Conservation (phyloP, 1,140 invertebrate genomes). For the Lethocerus indicus region DNA sequence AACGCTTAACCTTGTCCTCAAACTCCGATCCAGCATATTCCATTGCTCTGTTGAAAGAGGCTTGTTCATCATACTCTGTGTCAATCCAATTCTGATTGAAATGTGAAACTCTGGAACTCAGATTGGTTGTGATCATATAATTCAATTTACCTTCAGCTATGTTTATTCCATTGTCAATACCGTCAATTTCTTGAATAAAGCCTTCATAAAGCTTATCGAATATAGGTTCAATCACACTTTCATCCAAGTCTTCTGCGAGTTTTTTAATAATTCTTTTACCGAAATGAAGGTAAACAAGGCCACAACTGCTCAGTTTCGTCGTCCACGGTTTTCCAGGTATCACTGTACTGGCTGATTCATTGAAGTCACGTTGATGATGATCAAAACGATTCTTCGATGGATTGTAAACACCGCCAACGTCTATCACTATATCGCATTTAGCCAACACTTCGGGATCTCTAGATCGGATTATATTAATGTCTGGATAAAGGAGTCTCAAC, state of each 20-base stretch:
- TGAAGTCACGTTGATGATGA: conserved; percentile 81
- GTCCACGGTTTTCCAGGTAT: conserved; percentile 31
- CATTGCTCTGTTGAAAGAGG: conserved; percentile 58
- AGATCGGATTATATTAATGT: conserved; percentile 67
- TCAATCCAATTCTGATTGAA: conserved; percentile 84
- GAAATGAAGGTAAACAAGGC: conserved; percentile 83
- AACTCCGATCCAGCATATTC: conserved; percentile 69
- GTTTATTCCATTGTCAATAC: conserved; percentile 85
- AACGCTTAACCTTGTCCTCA: conserved; percentile 46
- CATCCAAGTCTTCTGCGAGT: conserved; percentile 29
- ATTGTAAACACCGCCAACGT: conserved; percentile 87
- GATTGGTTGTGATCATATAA: conserved; percentile 56
- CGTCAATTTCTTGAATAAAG: conserved; percentile 90
- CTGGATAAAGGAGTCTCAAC: conserved; percentile 65
- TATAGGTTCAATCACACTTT: conserved; percentile 26
- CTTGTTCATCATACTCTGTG: conserved; percentile 28
- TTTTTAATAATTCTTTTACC: conserved; percentile 60
- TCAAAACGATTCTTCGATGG: conserved; percentile 64
- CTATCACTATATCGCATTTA: conserved; percentile 86
- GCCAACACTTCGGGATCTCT: conserved; percentile 46
- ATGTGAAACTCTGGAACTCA: conserved; percentile 53
- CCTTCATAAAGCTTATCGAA: conserved; percentile 58
- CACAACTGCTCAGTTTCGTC: conserved; percentile 83
- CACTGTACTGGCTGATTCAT: conserved; percentile 40
- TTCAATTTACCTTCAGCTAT: conserved; percentile 55